These are phyloP conservation scores for Heliocidaris erythrogramma DNA, from an alignment of 35 echinoderm and acorn worm species.

Conservation along the genomic window DNA sequence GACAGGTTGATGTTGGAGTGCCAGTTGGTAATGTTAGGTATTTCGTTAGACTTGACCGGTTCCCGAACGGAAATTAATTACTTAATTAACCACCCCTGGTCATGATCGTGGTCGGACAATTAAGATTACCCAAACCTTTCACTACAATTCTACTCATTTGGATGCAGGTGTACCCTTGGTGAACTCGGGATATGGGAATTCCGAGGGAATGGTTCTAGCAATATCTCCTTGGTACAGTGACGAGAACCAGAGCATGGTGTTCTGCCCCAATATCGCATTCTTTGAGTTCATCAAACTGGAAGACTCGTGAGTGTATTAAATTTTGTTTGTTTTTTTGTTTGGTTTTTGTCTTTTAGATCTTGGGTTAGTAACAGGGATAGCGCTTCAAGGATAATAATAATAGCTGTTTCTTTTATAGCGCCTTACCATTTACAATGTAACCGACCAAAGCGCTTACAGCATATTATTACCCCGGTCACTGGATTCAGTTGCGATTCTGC, in stretches of 20 bases:
- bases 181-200: background rate
- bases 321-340: background rate
- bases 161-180: background rate
- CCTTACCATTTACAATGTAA: too few species aligned
- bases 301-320: conserved; percentile 1
- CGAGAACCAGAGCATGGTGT: background rate
- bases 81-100: too few species aligned
- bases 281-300: conserved; percentile 37
- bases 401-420: too few species aligned
- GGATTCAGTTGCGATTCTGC: too few species aligned
- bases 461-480: too few species aligned
- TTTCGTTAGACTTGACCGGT: too few species aligned
- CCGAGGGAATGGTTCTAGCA: background rate
- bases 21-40: too few species aligned
- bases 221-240: background rate
- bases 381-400: background rate
- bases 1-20: background rate
- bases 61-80: too few species aligned
- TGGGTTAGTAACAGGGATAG: background rate
- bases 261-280: background rate
- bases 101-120: too few species aligned
- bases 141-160: too few species aligned
- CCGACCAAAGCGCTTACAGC: too few species aligned
- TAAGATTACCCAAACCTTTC: too few species aligned
- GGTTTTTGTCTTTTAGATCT: background rate